These are phyloP conservation scores for Dermolepida albohirtum DNA, from an alignment of 2,888 invertebrate genomes.

Conservation along the genomic window DNA sequence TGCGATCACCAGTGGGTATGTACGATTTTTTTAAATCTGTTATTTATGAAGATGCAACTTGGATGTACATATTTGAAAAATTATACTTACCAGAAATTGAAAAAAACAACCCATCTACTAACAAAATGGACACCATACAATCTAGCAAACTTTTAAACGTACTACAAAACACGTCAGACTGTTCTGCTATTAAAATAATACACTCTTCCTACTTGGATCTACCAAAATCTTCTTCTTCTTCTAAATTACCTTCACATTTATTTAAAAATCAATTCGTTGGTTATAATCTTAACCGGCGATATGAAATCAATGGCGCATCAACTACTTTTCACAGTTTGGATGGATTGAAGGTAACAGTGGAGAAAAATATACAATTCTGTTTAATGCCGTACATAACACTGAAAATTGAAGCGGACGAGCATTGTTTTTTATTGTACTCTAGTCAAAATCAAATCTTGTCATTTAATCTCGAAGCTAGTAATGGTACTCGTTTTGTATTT, in stretches of 20 bases:
- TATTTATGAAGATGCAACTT: constrained; percentile 31
- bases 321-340: constrained; percentile 39
- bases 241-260: background rate
- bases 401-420: constrained; percentile 20
- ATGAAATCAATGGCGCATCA: constrained; percentile 23
- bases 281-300: constrained; percentile 18
- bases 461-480: constrained; percentile 32
- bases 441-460: constrained; percentile 5
- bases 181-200: too few species aligned
- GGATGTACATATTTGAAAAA: constrained; percentile 15
- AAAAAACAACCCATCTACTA: too few species aligned
- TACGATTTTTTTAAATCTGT: constrained; percentile 38
- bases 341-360: constrained; percentile 40
- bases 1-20: constrained; percentile 27
- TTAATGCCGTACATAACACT: constrained; percentile 6
- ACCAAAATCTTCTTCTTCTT: too few species aligned
- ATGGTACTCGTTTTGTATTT: constrained; percentile 37
- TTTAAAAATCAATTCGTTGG: constrained; percentile 3
- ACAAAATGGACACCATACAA: too few species aligned
- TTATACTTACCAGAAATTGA: background rate
- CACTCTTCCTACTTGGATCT: too few species aligned
- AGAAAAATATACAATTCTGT: constrained; percentile 18
- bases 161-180: too few species aligned
- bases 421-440: constrained; percentile 28
- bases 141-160: too few species aligned